Base-by-base conservation (phyloP, 2,113 vertebrate genomes). In the Cacatua alba region DNA sequence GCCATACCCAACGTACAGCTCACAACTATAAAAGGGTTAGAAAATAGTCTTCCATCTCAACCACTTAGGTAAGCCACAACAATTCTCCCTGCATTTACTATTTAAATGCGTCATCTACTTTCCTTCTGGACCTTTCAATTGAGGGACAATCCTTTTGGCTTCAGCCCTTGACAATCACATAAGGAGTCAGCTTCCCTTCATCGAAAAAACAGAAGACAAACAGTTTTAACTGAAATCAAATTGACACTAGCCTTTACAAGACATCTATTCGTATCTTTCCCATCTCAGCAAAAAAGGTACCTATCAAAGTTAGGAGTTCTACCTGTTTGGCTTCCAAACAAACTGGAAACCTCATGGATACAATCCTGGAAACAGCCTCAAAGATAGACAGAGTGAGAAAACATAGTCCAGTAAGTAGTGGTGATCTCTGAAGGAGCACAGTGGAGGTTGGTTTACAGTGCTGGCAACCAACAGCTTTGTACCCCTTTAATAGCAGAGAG, bases 21-120 rank as follows among this genome's bases (percentile, higher is more conserved):
- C 53, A 28, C 71, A 91, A 10, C 86, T 63, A 82, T 41, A 65
- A 81, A 92, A 81, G 46, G 15, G 51, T 17, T 67, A 31, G 83
- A 86, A 96, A 95, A 94, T 9, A 72, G 41, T 67, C 67, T 65
- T 92, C 77, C 59, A 67, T 33, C 37, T 81, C 86, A 81, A 74
- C 7, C 3, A 4, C 26, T 86, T 69, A 39, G 28, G 84, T 17
- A 68, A 92, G 57, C 49, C n/a, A 92, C 72, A 78, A 53, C 74
- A 83, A 83, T 74, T 88, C 49, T 69, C 59, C 46, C 86, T 51
- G 43, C 21, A 55, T 46, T 75, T 90, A 14, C 74, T 82, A 76
- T 65, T 90, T 80, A 88, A 90, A 88, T 35, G 43, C 8, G 71
- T 10, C 39, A 72, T 37, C 29, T 15, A 76, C 43, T 71, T 64